Percentiles rank a stretch among this genome's conserved stretches.
Conservation (phyloP, 1,140 invertebrate species). For the Palaemon carinicauda region DNA sequence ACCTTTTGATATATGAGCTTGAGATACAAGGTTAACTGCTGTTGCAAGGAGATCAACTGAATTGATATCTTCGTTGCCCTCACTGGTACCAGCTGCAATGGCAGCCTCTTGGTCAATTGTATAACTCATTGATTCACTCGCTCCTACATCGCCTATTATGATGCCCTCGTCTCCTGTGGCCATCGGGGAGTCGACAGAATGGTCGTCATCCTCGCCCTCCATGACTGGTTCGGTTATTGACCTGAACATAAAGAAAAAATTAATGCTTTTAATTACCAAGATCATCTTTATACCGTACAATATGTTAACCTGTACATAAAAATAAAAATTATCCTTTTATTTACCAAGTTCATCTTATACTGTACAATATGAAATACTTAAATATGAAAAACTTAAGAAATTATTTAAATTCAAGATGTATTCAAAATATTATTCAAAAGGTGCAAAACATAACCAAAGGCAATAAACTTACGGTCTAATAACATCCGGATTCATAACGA, state of each 20-base stretch:
- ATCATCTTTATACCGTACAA: too few relatives aligned
- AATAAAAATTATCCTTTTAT: not conserved
- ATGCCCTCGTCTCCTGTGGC: slow-evolving; percentile 14
- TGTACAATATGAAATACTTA: too few relatives aligned
- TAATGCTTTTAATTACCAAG: not conserved
- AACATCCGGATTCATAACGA: slow-evolving; percentile 36
- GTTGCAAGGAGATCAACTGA: slow-evolving; percentile 46
- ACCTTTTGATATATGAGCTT: slow-evolving; percentile 44
- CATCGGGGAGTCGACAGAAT: slow-evolving; percentile 6
- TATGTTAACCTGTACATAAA: slow-evolving; percentile 13
- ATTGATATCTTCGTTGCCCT: slow-evolving; percentile 18
- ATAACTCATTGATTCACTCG: slow-evolving; percentile 15
- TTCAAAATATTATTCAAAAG: too few relatives aligned
- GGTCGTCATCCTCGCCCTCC: slow-evolving; percentile 26
- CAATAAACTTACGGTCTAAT: slow-evolving; percentile 12
- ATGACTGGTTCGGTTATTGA: slow-evolving; percentile 43
- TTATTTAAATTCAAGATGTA: too few relatives aligned
- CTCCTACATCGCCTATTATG: slow-evolving; percentile 26
- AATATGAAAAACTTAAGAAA: too few relatives aligned
- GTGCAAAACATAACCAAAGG: not conserved
- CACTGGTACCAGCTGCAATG: not conserved
- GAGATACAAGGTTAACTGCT: slow-evolving; percentile 42
- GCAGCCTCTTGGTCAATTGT: slow-evolving; percentile 17
- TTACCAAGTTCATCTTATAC: too few relatives aligned
- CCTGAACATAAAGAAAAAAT: not conserved